Percentiles rank a stretch among this genome's conserved stretches.
Evolutionary conservation across 2,113 vertebrate species (phyloP).

Genomic region (Actinemys pallida): DNA sequence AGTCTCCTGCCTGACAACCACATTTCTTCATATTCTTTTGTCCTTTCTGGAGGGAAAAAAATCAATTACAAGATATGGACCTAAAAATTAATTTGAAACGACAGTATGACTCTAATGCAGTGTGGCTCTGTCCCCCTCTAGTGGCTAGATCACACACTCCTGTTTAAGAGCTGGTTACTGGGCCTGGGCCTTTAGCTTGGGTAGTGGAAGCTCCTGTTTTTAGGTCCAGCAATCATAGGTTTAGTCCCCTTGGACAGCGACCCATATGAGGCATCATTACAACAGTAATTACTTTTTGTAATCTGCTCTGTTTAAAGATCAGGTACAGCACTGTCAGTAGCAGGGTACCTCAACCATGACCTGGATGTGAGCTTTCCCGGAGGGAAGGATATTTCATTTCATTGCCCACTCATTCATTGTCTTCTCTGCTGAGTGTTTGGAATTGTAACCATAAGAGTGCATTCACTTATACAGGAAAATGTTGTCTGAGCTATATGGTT

Average conservation of each 20-base stretch:
- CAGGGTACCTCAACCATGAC: not conserved
- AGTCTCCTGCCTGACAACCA: not conserved
- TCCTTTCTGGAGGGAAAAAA: not conserved
- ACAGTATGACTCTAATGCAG: not conserved
- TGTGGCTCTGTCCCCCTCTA: not conserved
- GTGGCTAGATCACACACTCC: not conserved
- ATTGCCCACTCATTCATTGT: not conserved
- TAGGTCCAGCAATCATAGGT: not conserved
- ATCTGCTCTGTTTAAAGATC: not conserved
- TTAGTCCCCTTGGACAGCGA: not conserved
- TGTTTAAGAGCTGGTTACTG: not conserved
- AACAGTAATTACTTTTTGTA: not conserved
- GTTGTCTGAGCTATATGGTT: not conserved
- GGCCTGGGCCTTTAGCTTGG: not conserved
- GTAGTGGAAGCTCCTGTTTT: not conserved
- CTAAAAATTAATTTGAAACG: not conserved
- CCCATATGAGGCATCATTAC: accelerated
- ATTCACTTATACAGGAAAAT: conserved; percentile 6
- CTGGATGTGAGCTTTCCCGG: not conserved
- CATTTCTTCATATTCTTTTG: not conserved
- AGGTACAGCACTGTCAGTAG: not conserved
- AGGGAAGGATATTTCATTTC: not conserved
- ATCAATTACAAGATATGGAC: not conserved
- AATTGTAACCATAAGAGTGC: not conserved
- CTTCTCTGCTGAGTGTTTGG: not conserved